Conservation (phyloP, 2,113 vertebrate species). For the Hipposideros armiger region DNA sequence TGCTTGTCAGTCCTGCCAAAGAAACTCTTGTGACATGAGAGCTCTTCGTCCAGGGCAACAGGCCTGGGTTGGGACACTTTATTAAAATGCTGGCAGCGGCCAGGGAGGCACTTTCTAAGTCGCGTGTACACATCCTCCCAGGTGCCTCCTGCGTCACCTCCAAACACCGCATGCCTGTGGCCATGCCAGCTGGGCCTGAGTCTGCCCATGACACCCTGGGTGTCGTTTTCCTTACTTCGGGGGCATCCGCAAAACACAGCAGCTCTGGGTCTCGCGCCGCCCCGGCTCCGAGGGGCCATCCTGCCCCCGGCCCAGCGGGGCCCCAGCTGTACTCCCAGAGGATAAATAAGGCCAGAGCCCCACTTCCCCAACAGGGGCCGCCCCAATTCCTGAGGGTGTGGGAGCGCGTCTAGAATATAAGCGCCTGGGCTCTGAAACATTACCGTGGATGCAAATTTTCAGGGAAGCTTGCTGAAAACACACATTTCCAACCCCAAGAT, state of each 20-base stretch:
- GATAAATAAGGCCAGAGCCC: neutral
- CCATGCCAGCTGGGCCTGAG: neutral
- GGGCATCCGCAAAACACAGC: accelerated
- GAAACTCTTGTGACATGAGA: neutral
- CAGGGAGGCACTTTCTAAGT: neutral
- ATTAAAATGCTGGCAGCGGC: neutral
- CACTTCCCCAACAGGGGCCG: accelerated
- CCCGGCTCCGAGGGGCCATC: accelerated
- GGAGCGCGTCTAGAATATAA: accelerated
- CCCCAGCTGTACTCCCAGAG: neutral
- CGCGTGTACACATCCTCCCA: neutral
- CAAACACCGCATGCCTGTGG: accelerated
- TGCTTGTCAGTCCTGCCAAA: neutral
- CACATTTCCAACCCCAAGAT: neutral
- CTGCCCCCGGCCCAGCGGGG: too few relatives aligned
- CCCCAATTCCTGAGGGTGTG: neutral
- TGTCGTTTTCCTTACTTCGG: accelerated
- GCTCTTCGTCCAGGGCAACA: neutral
- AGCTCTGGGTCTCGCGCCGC: accelerated
- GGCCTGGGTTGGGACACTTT: neutral
- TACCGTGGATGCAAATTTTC: accelerated
- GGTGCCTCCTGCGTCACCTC: neutral
- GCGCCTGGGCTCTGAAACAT: neutral
- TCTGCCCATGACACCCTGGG: neutral
- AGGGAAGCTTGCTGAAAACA: accelerated